Percentiles rank a stretch among this genome's conserved stretches.
Evolutionary conservation across 2,113 vertebrate species (phyloP).

Genomic region (Stegostoma tigrinum): DNA sequence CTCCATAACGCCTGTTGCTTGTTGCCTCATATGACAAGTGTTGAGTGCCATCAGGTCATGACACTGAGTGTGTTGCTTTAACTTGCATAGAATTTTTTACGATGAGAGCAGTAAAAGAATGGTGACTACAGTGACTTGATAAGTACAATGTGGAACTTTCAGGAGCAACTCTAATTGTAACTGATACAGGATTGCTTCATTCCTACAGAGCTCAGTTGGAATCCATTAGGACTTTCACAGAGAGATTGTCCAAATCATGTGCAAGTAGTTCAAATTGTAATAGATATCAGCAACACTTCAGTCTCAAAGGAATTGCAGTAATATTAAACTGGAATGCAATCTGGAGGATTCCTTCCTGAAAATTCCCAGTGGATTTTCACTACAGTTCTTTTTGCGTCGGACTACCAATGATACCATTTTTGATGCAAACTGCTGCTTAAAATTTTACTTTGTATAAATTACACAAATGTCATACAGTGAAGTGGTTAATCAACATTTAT

Average conservation of each 20-base stretch:
- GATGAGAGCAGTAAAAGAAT: neutral
- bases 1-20: neutral
- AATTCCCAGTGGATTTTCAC: constrained; percentile 2
- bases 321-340: constrained; percentile 13
- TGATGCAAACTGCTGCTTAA: neutral
- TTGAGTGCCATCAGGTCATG: neutral
- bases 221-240: neutral
- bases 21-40: constrained; percentile 2
- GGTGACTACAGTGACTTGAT: neutral
- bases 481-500: neutral
- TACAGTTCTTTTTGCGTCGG: neutral
- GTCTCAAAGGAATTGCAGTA: constrained; percentile 5
- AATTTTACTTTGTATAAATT: neutral
- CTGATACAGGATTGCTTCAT: neutral
- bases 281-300: neutral
- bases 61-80: neutral
- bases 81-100: neutral
- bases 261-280: neutral
- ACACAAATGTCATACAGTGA: neutral
- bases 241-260: neutral
- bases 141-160: neutral
- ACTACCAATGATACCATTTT: neutral
- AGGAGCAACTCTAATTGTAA: neutral
- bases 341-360: neutral
- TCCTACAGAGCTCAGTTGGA: neutral